Base-by-base conservation (phyloP, 2,113 vertebrate species). In the Geococcyx californianus region DNA sequence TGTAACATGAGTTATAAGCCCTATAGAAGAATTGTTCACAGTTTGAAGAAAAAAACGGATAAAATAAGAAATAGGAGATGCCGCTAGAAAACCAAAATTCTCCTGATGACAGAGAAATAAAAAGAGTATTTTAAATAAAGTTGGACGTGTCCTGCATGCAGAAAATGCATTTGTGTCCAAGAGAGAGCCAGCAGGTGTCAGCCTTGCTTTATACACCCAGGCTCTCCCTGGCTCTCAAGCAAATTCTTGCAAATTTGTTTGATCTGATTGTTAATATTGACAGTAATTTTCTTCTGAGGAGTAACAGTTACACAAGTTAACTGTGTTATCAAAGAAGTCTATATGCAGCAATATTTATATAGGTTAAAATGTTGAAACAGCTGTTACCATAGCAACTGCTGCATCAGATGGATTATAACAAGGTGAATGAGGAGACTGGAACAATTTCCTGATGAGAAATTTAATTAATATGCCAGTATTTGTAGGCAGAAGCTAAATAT, bases 131-230 rank as follows among this genome's bases (percentile, higher is more conserved):
- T 89, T 44, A 82, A 91, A 94, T 79, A 79, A 60, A 85, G 62
- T 20, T 19, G 51, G 66, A 95, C 17, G 16, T 79, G 58, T 62
- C 33, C 47, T 0, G 29, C 67, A 85, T 73, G 59, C 55, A 62
- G 76, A 94, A 80, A 85, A 83, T 3, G 14, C 56, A 44, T 47
- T 69, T 63, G 33, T 62, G 51, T 28, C 18, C 1, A 1, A 73
- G 13, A 10, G 5, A 55, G 44, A 94, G 81, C 97, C 98, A 28
- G 96, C 95, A 98, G 98, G 94, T 97, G 98, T 96, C 98, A 97
- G 96, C 91, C 91, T 98, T 98, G 97, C 81, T 95, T 97, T 98
- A 94, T 28, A 60, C 78, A 97, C 97, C 87, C 79, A 69, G 44
- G 10, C 55, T 90, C 38, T 58, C 38, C 44, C 34, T 10, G 4